Evolutionary conservation across 2,888 invertebrate genomes (phyloP).

Genomic region (Mythimna vitellina): DNA sequence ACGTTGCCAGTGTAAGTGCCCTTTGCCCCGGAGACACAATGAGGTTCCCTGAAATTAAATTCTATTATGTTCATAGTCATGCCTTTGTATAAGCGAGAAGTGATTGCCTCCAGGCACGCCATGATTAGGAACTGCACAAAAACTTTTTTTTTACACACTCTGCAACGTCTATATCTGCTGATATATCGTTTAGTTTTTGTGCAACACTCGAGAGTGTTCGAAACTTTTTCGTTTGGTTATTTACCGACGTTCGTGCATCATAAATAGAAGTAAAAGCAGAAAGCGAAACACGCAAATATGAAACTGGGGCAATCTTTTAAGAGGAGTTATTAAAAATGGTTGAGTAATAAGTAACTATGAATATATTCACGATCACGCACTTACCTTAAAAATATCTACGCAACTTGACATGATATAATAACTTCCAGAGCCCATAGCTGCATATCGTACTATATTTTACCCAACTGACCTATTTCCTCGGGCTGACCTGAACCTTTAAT

Average conservation of each 20-base stretch:
- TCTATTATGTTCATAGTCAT: slow-evolving; percentile 17
- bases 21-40: neutral
- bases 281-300: slow-evolving; percentile 12
- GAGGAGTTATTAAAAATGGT: slow-evolving; percentile 33
- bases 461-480: slow-evolving; percentile 50
- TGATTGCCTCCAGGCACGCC: slow-evolving; percentile 35
- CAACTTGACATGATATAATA: slow-evolving; percentile 29
- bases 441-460: slow-evolving; percentile 37
- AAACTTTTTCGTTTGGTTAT: neutral
- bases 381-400: slow-evolving; percentile 20
- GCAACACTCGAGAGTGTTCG: slow-evolving; percentile 9
- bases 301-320: slow-evolving; percentile 10
- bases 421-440: slow-evolving; percentile 27
- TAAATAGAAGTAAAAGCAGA: slow-evolving; percentile 12
- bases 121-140: slow-evolving; percentile 17
- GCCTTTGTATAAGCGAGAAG: slow-evolving; percentile 7
- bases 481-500: slow-evolving; percentile 47
- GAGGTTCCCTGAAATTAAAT: slow-evolving; percentile 30
- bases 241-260: neutral
- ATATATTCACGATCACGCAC: slow-evolving; percentile 17
- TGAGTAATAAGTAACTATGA: slow-evolving; percentile 14
- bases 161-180: slow-evolving; percentile 15
- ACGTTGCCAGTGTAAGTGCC: neutral
- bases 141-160: slow-evolving; percentile 5
- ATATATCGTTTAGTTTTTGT: slow-evolving; percentile 32